Evolutionary conservation across 1,140 invertebrate species (phyloP), one percentile per base, ranked within the genome.

Genomic region (Calephelis nemesis): DNA sequence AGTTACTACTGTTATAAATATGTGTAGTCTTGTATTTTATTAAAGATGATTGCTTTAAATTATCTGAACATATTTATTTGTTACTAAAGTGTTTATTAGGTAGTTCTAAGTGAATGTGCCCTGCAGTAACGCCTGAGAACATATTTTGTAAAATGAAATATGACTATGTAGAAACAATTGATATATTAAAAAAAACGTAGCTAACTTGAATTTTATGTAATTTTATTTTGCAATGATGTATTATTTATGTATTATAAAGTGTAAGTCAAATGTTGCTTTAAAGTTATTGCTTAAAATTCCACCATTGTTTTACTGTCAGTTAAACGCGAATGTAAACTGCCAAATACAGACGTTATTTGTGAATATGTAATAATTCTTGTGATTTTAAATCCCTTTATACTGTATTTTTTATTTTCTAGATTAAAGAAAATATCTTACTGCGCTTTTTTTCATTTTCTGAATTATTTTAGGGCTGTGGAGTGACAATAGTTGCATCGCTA

Each of bases 321-420:
- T 86, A 79, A 82, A 79, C 74, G 80, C 78, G 77, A 83, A 84
- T 85, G 79, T 83, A 78, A 83, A 82, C 80, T 79, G 77, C 79
- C 78, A 78, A 81, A 75, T 79, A 86, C 78, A 79, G 78, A 85
- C 79, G 87, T 87, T 90, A 85, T 88, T 88, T 91, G 88, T 91
- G 88, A 91, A 91, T 91, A 91, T 91, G 88, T 91, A 91, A 91
- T 91, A 88, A 91, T 86, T 91, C 86, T 91, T 89, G 82, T 91
- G 85, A 90, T 91, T 86, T 89, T 85, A 91, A 91, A 88, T 88
- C 87, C 87, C 84, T 88, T 91, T 89, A 90, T 90, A 88, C 82
- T 88, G 83, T 91, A 87, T 91, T 88, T 89, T 87, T 91, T 90
- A 91, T 90, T 91, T 91, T 91, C 87, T 89, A 90, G 87, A 91